A percentile compares a stretch with the other conserved stretches of the same genome.
Evolutionary conservation across 2,113 vertebrate genomes (phyloP).

Genomic region (Amblyopsis rosae): DNA sequence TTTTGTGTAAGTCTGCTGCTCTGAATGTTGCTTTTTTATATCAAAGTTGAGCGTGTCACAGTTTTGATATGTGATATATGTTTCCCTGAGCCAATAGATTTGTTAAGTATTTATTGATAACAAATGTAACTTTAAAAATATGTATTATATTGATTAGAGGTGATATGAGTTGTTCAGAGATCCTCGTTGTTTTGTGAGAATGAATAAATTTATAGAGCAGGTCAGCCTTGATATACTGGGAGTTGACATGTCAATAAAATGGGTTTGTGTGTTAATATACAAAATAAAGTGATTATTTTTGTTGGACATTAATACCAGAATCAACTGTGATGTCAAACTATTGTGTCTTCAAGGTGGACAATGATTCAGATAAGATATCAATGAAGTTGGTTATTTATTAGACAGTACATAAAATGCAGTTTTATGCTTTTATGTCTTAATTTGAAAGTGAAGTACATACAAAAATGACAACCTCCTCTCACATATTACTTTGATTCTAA

Average conservation of each 20-base stretch:
- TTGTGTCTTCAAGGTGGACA: neutral
- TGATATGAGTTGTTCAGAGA: slow-evolving; percentile 25
- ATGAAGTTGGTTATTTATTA: neutral
- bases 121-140: neutral
- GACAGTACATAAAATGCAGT: neutral
- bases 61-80: slow-evolving; percentile 28
- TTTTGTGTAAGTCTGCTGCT: slow-evolving; percentile 42
- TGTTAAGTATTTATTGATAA: neutral
- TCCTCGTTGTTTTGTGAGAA: slow-evolving; percentile 8
- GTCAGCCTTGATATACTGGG: slow-evolving; percentile 26
- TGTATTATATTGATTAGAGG: slow-evolving; percentile 32
- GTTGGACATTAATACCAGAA: slow-evolving; percentile 21
- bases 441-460: slow-evolving; percentile 7
- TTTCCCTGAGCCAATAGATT: slow-evolving; percentile 10
- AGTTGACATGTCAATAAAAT: slow-evolving; percentile 27
- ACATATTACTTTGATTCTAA: slow-evolving; percentile 20
- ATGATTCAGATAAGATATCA: neutral
- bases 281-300: slow-evolving; percentile 19
- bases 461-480: slow-evolving; percentile 25
- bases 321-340: slow-evolving; percentile 26
- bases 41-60: slow-evolving; percentile 16
- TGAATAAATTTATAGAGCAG: slow-evolving; percentile 21
- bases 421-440: slow-evolving; percentile 18
- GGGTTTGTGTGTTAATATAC: slow-evolving; percentile 25
- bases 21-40: slow-evolving; percentile 54